phyloP scores from a whole-genome alignment of 2,888 invertebrate genomes.

The Sinopyrophorus schimmeli region DNA sequence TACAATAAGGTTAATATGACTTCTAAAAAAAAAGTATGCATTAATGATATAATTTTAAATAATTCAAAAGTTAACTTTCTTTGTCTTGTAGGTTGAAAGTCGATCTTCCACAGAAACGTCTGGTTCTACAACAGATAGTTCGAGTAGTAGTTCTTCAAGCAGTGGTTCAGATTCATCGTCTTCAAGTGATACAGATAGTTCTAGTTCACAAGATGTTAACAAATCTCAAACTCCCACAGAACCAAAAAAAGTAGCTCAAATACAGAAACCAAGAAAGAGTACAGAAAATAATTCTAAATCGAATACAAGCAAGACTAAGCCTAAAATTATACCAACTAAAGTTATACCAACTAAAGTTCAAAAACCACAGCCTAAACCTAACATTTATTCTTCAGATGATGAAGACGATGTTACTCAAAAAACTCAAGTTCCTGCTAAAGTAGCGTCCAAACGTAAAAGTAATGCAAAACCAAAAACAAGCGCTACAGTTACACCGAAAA shows the following conservation, averaged over 20 bases:
- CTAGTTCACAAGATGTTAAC: constrained; percentile 57
- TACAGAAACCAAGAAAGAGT: constrained; percentile 49
- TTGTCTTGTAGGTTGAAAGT: constrained; percentile 55
- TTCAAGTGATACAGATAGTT: constrained; percentile 73
- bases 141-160: constrained; percentile 69
- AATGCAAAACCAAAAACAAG: constrained; percentile 66
- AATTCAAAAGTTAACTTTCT: too few species aligned
- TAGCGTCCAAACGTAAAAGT: constrained; percentile 58
- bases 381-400: constrained; percentile 51
- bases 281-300: constrained; percentile 38
- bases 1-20: too few species aligned
- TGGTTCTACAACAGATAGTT: constrained; percentile 67
- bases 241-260: constrained; percentile 47
- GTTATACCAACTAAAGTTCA: constrained; percentile 30
- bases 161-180: constrained; percentile 72
- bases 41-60: constrained; percentile 10
- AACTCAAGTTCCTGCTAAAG: constrained; percentile 49
- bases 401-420: constrained; percentile 50
- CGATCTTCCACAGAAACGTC: constrained; percentile 65
- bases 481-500: constrained; percentile 61
- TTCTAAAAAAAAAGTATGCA: constrained; percentile 38
- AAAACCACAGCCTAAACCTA: constrained; percentile 46
- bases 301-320: constrained; percentile 26
- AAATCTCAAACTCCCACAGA: constrained; percentile 46
- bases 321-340: constrained; percentile 38